These are phyloP conservation scores for Monodelphis domestica DNA, from an alignment of 2,797 vertebrate genomes.

Conservation along the genomic window DNA sequence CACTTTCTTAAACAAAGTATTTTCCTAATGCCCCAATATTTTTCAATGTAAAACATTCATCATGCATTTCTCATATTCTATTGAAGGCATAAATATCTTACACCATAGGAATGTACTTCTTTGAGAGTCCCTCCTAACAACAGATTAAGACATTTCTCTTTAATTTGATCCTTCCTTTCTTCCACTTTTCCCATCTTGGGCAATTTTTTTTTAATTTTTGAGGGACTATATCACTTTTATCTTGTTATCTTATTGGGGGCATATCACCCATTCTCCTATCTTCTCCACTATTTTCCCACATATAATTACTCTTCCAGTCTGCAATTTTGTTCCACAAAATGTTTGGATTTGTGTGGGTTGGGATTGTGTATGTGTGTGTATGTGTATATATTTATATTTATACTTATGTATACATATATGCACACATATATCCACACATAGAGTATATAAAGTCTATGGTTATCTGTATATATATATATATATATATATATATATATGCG, in stretches of 20 bases:
- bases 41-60: too few species aligned
- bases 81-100: not conserved
- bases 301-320: not conserved
- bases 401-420: not conserved
- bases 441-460: too few species aligned
- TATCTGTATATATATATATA: too few species aligned
- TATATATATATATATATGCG: not conserved
- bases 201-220: not conserved
- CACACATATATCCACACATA: not conserved
- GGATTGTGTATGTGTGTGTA: not conserved
- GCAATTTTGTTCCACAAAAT: not conserved
- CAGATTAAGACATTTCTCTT: too few species aligned
- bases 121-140: not conserved
- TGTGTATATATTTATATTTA: too few species aligned
- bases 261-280: not conserved
- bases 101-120: not conserved
- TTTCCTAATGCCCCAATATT: not conserved
- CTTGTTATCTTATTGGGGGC: not conserved
- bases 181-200: not conserved
- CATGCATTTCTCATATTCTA: not conserved
- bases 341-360: not conserved
- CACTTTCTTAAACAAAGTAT: not conserved
- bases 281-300: not conserved
- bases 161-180: not conserved
- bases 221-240: not conserved